Percentiles rank a stretch among this genome's conserved stretches.
Conservation (phyloP, 2,888 invertebrate genomes). For the Heteropelma amictum region DNA sequence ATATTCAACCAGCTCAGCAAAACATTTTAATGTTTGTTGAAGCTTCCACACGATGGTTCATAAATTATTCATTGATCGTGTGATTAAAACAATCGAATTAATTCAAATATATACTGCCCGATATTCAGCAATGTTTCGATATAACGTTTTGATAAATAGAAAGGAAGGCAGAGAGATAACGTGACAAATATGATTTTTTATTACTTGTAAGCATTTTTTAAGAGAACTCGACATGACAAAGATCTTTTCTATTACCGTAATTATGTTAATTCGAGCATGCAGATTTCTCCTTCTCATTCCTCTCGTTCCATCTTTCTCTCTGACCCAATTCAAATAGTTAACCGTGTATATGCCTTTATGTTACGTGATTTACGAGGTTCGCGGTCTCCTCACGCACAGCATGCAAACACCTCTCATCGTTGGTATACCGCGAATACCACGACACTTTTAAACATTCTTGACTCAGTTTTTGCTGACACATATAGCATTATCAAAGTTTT, state of each 20-base stretch:
- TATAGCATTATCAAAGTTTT: slow-evolving; percentile 12
- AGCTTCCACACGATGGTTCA: neutral
- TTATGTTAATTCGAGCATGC: slow-evolving; percentile 54
- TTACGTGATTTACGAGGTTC: slow-evolving; percentile 62
- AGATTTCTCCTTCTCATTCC: slow-evolving; percentile 37
- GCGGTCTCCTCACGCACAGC: slow-evolving; percentile 59
- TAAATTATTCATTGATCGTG: slow-evolving; percentile 27
- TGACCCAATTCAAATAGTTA: slow-evolving; percentile 40
- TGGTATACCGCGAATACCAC: slow-evolving; percentile 1
- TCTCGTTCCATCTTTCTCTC: slow-evolving; percentile 13
- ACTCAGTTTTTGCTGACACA: slow-evolving; percentile 43
- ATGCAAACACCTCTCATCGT: slow-evolving; percentile 50
- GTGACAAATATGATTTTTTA: neutral
- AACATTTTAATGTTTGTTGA: too few species aligned
- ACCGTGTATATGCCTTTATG: slow-evolving; percentile 55
- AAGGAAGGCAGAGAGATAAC: neutral
- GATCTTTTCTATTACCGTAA: slow-evolving; percentile 29
- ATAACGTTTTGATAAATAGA: neutral
- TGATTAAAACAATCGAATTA: slow-evolving; percentile 20
- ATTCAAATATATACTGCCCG: slow-evolving; percentile 7
- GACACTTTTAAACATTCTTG: slow-evolving; percentile 50
- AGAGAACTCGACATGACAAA: slow-evolving; percentile 16
- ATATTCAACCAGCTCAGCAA: too few species aligned
- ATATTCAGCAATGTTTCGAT: slow-evolving; percentile 2
- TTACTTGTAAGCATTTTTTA: slow-evolving; percentile 8